Evolutionary conservation across 2,113 vertebrate genomes (phyloP).

Genomic region (Elephas maximus): DNA sequence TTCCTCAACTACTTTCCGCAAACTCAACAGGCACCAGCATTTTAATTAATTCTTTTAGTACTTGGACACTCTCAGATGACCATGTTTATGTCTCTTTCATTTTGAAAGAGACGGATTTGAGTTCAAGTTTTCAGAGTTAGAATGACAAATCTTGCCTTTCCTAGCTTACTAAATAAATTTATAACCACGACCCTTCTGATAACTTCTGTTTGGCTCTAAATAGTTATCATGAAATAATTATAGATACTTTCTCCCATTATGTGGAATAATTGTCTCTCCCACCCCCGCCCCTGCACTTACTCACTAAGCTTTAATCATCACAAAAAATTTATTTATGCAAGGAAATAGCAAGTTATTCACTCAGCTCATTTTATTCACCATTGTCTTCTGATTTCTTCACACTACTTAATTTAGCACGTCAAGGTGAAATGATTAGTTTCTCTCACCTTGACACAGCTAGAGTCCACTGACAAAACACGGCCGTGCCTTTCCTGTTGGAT

Average conservation of each 20-base stretch:
- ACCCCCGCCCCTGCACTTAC: conserved; percentile 46
- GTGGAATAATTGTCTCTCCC: conserved; percentile 67
- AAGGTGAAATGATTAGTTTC: conserved; percentile 79
- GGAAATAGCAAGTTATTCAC: conserved; percentile 79
- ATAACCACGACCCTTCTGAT: not conserved
- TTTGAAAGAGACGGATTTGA: conserved; percentile 42
- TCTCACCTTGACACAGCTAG: conserved; percentile 73
- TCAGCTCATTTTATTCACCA: conserved; percentile 80
- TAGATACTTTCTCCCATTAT: conserved; percentile 64
- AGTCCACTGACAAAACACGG: conserved; percentile 70
- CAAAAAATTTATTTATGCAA: conserved; percentile 75
- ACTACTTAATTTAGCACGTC: conserved; percentile 77
- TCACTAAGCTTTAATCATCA: conserved; percentile 70
- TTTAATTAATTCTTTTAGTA: not conserved
- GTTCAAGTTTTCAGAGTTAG: conserved; percentile 26
- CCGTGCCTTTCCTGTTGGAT: conserved; percentile 28
- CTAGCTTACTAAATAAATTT: conserved; percentile 1
- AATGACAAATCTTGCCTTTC: conserved; percentile 42
- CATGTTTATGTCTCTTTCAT: not conserved
- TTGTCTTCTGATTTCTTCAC: conserved; percentile 84
- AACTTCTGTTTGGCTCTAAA: conserved; percentile 70
- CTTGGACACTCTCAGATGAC: not conserved
- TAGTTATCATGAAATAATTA: conserved; percentile 73
- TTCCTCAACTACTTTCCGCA: not conserved
- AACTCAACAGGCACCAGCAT: not conserved